Evolutionary conservation across 2,113 vertebrate species (phyloP).

Genomic region (Podarcis muralis): DNA sequence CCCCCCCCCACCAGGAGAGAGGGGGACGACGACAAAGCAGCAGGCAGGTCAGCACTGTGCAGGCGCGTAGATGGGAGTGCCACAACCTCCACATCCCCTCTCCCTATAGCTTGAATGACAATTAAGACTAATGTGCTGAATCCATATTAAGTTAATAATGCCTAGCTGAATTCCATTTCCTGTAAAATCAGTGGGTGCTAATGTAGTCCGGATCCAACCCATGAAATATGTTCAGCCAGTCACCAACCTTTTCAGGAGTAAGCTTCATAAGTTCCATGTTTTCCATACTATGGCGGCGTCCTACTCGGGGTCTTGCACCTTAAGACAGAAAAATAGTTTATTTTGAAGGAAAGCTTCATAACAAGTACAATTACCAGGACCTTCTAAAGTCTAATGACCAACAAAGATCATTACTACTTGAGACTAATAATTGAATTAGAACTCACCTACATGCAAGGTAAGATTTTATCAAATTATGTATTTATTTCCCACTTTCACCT

Average conservation of each 20-base stretch:
- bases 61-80: too few species aligned
- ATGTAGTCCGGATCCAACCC: not conserved
- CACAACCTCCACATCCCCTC: too few species aligned
- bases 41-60: too few species aligned
- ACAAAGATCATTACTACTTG: not conserved
- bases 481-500: too few species aligned
- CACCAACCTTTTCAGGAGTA: slow-evolving; percentile 91
- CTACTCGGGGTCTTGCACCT: slow-evolving; percentile 85
- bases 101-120: too few species aligned
- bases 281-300: slow-evolving; percentile 95
- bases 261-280: slow-evolving; percentile 97
- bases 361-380: not conserved
- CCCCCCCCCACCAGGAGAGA: too few species aligned
- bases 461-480: not conserved
- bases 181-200: not conserved
- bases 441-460: not conserved
- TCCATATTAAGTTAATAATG: not conserved
- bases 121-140: not conserved
- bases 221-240: slow-evolving; percentile 5
- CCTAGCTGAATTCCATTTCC: not conserved
- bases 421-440: not conserved
- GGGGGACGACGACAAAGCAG: too few species aligned
- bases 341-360: not conserved
- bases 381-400: not conserved
- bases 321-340: slow-evolving; percentile 37